Evolutionary conservation across 23 tunicate species (phyloP).

Genomic region (Styela clava): DNA sequence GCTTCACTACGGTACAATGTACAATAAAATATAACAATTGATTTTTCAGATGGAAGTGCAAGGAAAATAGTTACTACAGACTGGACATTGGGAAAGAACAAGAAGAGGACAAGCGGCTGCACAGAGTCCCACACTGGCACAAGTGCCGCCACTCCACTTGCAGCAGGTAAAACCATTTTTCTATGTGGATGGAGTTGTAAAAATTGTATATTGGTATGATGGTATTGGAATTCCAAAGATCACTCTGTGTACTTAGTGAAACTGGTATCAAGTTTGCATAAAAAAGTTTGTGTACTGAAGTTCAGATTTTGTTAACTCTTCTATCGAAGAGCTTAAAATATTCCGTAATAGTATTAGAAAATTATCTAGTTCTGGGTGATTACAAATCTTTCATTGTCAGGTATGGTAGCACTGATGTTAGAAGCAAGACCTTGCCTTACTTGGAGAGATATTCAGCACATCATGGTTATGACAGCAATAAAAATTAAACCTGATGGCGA

Average conservation of each 20-base stretch:
- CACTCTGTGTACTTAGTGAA: no score
- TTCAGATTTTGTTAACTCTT: no score
- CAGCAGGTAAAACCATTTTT: slow-evolving; percentile 46
- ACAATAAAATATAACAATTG: no score
- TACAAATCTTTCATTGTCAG: not conserved
- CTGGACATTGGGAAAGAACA: slow-evolving; percentile 56
- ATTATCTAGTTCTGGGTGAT: no score
- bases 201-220: no score
- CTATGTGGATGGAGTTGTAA: not conserved
- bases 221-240: no score
- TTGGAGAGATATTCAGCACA: slow-evolving; percentile 96
- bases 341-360: no score
- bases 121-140: slow-evolving; percentile 83
- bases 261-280: no score
- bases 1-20: no score
- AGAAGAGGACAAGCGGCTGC: slow-evolving; percentile 33
- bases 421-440: slow-evolving; percentile 95
- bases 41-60: slow-evolving; percentile 28
- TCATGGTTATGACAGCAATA: slow-evolving; percentile 83
- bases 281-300: no score
- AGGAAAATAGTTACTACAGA: slow-evolving; percentile 90
- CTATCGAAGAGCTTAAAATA: no score
- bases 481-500: slow-evolving; percentile 18
- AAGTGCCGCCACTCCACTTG: slow-evolving; percentile 96
- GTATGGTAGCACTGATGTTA: slow-evolving; percentile 96